Conservation (phyloP, 2,113 vertebrate species). For the Neogobius melanostomus region DNA sequence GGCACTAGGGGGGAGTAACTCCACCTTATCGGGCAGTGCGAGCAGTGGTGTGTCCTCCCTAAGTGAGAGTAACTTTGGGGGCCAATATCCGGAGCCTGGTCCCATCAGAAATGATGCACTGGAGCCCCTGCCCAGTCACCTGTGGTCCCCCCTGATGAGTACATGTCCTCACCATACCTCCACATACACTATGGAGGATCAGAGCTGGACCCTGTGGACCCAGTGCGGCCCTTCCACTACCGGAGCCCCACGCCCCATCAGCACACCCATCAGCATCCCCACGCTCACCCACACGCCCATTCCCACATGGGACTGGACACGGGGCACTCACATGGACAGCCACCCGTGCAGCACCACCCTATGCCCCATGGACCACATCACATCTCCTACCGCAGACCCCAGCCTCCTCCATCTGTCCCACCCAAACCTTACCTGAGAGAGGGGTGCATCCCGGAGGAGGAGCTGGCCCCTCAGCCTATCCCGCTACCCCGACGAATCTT, state of each 20-base stretch:
- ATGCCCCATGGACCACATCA: constrained; percentile 64
- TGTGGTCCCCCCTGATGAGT: constrained; percentile 90
- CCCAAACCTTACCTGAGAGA: constrained; percentile 93
- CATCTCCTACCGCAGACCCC: constrained; percentile 72
- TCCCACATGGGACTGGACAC: constrained; percentile 77
- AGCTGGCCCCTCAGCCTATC: constrained; percentile 80
- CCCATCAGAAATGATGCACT: constrained; percentile 86
- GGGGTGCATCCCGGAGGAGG: constrained; percentile 85
- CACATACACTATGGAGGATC: constrained; percentile 92
- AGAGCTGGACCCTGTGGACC: constrained; percentile 88
- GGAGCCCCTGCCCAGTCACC: constrained; percentile 90
- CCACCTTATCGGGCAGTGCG: constrained; percentile 93
- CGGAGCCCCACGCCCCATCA: constrained; percentile 91
- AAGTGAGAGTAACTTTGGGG: constrained; percentile 90
- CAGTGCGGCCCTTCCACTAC: constrained; percentile 89
- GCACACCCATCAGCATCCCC: constrained; percentile 67
- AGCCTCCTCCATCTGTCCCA: constrained; percentile 83
- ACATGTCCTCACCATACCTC: constrained; percentile 88
- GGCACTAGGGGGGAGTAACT: constrained; percentile 92
- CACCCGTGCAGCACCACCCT: constrained; percentile 60
- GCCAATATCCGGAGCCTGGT: constrained; percentile 77
- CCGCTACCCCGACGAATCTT: constrained; percentile 84
- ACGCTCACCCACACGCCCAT: constrained; percentile 63
- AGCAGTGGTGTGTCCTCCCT: constrained; percentile 95
- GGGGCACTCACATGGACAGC: constrained; percentile 81